These are phyloP conservation scores for Macropodus opercularis DNA, from an alignment of 2,797 vertebrate species.

Conservation along the genomic window DNA sequence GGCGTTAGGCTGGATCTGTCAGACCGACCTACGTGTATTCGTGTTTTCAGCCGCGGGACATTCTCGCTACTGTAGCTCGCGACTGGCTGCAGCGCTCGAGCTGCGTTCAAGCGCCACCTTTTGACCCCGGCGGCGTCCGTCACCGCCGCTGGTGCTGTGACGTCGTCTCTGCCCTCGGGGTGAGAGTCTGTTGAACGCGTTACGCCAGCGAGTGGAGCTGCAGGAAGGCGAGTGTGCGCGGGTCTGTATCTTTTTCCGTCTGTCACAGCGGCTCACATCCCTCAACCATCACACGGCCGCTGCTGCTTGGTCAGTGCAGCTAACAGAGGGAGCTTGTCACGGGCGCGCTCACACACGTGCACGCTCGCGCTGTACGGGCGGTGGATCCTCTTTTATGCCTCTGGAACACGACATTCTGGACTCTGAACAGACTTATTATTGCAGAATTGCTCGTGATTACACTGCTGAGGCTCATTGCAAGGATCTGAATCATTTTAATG, in stretches of 20 bases:
- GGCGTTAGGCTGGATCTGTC: too few species aligned
- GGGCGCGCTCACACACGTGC: not conserved
- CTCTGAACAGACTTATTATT: slow-evolving; percentile 2
- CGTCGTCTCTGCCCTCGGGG: not conserved
- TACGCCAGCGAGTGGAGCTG: not conserved
- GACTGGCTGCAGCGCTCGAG: too few species aligned
- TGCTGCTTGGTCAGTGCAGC: slow-evolving; percentile 31
- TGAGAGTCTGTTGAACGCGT: not conserved
- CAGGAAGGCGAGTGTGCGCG: not conserved
- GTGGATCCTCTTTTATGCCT: not conserved
- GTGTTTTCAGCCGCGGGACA: too few species aligned
- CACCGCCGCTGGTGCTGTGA: too few species aligned
- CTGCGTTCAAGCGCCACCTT: too few species aligned
- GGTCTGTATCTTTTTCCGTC: slow-evolving; percentile 15
- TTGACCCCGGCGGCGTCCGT: too few species aligned
- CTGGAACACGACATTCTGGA: not conserved
- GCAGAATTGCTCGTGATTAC: slow-evolving; percentile 8
- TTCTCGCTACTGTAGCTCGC: too few species aligned
- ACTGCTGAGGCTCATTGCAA: not conserved
- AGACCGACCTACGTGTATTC: too few species aligned
- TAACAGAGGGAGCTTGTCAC: slow-evolving; percentile 50
- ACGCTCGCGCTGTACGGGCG: not conserved
- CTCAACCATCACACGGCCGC: slow-evolving; percentile 35
- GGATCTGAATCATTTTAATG: slow-evolving; percentile 18
- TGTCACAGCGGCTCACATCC: slow-evolving; percentile 53